Evolutionary conservation across 2,113 vertebrate species (phyloP).

Genomic region (Microtus richardsoni): DNA sequence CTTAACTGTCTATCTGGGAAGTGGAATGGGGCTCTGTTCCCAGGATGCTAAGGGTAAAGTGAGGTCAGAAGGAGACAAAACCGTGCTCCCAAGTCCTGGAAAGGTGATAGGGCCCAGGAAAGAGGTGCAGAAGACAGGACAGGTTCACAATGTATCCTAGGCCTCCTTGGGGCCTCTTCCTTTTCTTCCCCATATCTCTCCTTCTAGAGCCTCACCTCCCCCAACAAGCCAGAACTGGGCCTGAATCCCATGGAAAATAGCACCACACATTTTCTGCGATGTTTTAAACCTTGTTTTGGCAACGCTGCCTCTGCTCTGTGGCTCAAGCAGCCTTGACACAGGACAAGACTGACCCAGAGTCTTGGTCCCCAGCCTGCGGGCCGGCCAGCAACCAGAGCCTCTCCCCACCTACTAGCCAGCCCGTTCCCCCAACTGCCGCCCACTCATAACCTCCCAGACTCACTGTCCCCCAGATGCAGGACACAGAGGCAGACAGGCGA

Average conservation of each 20-base stretch:
- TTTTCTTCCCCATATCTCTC: neutral
- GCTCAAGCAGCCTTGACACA: slow-evolving; percentile 26
- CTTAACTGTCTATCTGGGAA: neutral
- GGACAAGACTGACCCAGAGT: neutral
- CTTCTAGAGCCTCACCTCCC: neutral
- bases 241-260: neutral
- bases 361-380: neutral
- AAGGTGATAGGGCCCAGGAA: fast-evolving
- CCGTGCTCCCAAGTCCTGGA: neutral
- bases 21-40: neutral
- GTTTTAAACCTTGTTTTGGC: slow-evolving; percentile 62
- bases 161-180: neutral
- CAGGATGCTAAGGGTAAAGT: neutral
- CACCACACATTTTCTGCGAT: slow-evolving; percentile 9
- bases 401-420: neutral
- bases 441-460: neutral
- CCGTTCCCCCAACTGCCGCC: neutral
- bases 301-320: fast-evolving
- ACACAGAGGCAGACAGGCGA: neutral
- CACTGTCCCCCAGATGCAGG: neutral
- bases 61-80: neutral
- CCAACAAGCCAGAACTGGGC: neutral
- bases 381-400: neutral
- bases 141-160: fast-evolving
- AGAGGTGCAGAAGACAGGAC: fast-evolving